These are phyloP conservation scores for Aphelocoma coerulescens DNA, from an alignment of 2,113 vertebrate genomes.

Conservation along the genomic window DNA sequence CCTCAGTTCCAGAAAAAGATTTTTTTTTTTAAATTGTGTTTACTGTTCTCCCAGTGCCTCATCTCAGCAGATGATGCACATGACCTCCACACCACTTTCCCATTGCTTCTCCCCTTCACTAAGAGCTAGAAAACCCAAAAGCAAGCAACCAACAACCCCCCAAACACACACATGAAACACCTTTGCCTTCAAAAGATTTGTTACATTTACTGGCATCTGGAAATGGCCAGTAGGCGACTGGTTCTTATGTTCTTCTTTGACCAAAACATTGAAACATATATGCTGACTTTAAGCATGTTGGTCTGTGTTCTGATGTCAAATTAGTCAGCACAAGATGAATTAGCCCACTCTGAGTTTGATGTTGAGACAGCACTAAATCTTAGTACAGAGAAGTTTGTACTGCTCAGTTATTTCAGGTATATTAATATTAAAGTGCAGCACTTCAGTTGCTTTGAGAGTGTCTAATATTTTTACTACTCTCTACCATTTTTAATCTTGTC, in stretches of 20 bases:
- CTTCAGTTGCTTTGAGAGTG: not conserved
- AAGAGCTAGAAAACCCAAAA: not conserved
- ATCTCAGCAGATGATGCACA: not conserved
- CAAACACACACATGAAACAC: not conserved
- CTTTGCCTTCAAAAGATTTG: not conserved
- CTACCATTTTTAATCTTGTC: not conserved
- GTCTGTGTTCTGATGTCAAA: not conserved
- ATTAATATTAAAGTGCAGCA: not conserved
- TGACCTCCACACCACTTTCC: not conserved
- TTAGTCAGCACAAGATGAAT: not conserved
- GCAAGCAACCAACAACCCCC: not conserved
- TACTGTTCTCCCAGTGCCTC: not conserved
- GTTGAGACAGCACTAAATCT: not conserved
- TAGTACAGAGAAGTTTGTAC: not conserved
- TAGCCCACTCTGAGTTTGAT: not conserved
- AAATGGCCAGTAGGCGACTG: not conserved
- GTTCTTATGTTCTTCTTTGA: not conserved
- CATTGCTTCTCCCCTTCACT: not conserved
- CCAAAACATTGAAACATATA: accelerated
- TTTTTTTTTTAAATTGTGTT: not conserved
- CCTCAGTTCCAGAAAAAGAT: not conserved
- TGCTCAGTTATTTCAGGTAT: not conserved
- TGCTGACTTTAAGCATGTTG: not conserved
- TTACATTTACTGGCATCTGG: not conserved
- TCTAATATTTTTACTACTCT: not conserved